Evolutionary conservation across 2,888 invertebrate genomes (phyloP).

Genomic region (Andricus quercusramuli): DNA sequence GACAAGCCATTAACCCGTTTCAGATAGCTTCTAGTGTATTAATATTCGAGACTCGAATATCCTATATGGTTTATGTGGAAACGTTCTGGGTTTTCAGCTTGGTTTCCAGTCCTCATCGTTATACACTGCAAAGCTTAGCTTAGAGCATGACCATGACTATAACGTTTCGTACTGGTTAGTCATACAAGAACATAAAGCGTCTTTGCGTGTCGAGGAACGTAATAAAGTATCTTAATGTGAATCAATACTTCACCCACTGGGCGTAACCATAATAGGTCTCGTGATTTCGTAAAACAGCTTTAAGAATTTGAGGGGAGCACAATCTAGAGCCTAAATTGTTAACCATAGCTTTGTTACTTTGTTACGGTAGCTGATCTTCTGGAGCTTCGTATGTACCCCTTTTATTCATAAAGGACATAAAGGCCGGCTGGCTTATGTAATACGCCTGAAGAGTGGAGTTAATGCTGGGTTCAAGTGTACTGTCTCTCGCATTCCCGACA

Average conservation of each 20-base stretch:
- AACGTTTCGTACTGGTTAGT: conserved; percentile 54
- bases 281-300: conserved; percentile 52
- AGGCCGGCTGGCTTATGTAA: conserved; percentile 56
- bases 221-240: conserved; percentile 44
- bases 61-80: conserved; percentile 25
- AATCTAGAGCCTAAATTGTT: conserved; percentile 48
- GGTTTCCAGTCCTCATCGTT: conserved; percentile 25
- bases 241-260: conserved; percentile 47
- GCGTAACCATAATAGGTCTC: conserved; percentile 50
- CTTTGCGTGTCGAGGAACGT: conserved; percentile 25
- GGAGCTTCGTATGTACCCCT: conserved; percentile 33
- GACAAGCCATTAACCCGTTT: conserved; percentile 26
- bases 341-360: conserved; percentile 51
- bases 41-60: conserved; percentile 27
- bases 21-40: conserved; percentile 29
- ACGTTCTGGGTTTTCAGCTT: conserved; percentile 27
- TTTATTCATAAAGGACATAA: conserved; percentile 35
- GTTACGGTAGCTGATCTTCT: conserved; percentile 55
- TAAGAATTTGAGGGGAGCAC: conserved; percentile 47
- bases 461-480: conserved; percentile 54
- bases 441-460: conserved; percentile 50
- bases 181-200: conserved; percentile 42
- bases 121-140: not conserved
- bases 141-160: conserved; percentile 51
- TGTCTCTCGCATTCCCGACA: conserved; percentile 68